Evolutionary conservation across 2,113 vertebrate species (phyloP).

Genomic region (Pithys albifrons): DNA sequence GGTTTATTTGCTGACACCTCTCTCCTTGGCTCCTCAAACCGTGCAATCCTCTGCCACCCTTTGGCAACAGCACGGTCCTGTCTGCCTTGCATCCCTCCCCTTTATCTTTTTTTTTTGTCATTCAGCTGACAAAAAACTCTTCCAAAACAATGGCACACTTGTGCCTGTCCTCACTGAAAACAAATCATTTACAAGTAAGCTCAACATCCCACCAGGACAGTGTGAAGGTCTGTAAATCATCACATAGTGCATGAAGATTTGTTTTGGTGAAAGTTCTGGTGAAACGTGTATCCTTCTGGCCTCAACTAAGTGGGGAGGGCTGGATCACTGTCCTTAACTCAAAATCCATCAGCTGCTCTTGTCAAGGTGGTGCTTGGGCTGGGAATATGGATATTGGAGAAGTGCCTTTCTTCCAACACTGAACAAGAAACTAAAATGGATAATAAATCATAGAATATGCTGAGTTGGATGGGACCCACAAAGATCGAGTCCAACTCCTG

Average conservation of each 20-base stretch:
- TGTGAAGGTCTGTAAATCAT: not conserved
- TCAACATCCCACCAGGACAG: not conserved
- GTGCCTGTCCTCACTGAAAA: not conserved
- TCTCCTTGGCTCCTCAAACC: not conserved
- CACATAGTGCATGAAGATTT: not conserved
- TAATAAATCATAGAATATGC: not conserved
- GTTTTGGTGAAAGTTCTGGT: slow-evolving; percentile 7
- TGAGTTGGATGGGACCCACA: not conserved
- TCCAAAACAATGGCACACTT: slow-evolving; percentile 5
- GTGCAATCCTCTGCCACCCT: slow-evolving; percentile 26
- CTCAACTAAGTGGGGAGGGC: not conserved
- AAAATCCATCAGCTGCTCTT: not conserved
- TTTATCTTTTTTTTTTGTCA: not conserved
- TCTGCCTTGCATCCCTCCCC: not conserved
- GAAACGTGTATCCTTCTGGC: not conserved
- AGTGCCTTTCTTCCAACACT: not conserved
- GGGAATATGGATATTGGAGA: not conserved
- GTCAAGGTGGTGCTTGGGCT: not conserved
- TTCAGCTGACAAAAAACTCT: not conserved
- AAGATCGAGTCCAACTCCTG: not conserved
- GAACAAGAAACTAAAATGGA: not conserved
- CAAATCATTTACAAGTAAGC: not conserved
- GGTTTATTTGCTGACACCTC: slow-evolving; percentile 58
- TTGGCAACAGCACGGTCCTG: not conserved
- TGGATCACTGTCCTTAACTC: not conserved